Evolutionary conservation across 2,888 invertebrate genomes (phyloP).

Genomic region (Bhutanitis thaidina): DNA sequence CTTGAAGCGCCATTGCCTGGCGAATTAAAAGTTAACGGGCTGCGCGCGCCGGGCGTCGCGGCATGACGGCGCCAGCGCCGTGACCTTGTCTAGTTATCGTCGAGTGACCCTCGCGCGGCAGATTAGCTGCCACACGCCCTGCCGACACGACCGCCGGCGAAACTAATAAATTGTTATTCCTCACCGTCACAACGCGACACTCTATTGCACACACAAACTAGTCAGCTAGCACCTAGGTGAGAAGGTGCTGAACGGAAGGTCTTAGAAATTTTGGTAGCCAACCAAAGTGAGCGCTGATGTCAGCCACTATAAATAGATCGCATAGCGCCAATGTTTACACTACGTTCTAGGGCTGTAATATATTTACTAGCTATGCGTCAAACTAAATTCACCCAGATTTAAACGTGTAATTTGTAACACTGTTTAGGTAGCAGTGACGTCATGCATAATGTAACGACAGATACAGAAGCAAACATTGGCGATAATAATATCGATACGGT

Average conservation of each 20-base stretch:
- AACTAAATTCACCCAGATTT: neutral
- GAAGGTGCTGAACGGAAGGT: constrained; percentile 4
- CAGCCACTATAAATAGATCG: constrained; percentile 61
- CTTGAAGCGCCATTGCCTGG: constrained; percentile 55
- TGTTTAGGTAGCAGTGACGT: constrained; percentile 38
- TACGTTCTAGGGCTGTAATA: constrained; percentile 45
- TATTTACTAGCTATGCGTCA: constrained; percentile 11
- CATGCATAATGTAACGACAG: constrained; percentile 54
- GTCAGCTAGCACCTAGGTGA: neutral
- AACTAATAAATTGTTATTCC: neutral
- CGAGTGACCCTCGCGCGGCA: constrained; percentile 66
- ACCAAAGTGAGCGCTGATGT: constrained; percentile 57
- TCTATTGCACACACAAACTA: neutral
- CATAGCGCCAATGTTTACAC: constrained; percentile 63
- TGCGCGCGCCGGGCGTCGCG: constrained; percentile 44
- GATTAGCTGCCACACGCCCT: constrained; percentile 54
- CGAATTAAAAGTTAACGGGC: constrained; percentile 70
- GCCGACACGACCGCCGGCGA: constrained; percentile 19
- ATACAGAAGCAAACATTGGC: constrained; percentile 71
- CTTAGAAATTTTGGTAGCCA: constrained; percentile 47
- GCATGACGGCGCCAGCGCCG: constrained; percentile 68
- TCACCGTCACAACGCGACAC: neutral
- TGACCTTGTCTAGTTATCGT: constrained; percentile 77
- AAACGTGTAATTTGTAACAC: constrained; percentile 10
- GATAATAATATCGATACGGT: constrained; percentile 65